Percentiles rank a stretch among this genome's conserved stretches.
Conservation (phyloP, 2,888 invertebrate species). For the Hydriomena furcata region DNA sequence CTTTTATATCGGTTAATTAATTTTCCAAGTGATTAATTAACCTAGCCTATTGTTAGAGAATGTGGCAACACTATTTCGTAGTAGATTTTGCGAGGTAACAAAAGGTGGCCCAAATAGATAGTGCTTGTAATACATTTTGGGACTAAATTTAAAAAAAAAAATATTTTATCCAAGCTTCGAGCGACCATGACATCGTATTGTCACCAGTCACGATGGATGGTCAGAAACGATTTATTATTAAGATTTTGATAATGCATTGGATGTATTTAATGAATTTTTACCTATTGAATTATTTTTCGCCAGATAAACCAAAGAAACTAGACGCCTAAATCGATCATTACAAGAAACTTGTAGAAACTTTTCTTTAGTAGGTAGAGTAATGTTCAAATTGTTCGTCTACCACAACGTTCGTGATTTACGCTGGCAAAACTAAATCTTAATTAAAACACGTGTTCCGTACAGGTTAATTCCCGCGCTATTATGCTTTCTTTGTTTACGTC, state of each 20-base stretch:
- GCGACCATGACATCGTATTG: no score
- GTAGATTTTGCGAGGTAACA: constrained; percentile 22
- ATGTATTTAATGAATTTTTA: no score
- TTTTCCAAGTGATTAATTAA: constrained; percentile 34
- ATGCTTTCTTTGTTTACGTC: constrained; percentile 19
- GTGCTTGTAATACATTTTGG: constrained; percentile 13
- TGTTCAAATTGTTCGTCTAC: neutral
- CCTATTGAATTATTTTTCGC: no score
- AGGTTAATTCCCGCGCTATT: constrained; percentile 15
- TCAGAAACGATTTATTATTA: no score
- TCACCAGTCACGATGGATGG: no score
- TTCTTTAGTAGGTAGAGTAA: neutral
- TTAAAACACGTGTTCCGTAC: constrained; percentile 23
- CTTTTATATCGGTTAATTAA: constrained; percentile 35
- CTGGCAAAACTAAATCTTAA: constrained; percentile 18
- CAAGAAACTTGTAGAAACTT: no score
- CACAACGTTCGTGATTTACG: constrained; percentile 4
- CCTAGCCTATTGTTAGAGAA: constrained; percentile 29
- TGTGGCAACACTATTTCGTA: constrained; percentile 26
- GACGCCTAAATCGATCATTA: no score
- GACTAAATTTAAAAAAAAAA: no score
- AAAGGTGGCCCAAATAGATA: constrained; percentile 18
- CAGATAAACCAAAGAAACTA: no score
- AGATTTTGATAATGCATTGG: no score
- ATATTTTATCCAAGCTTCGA: no score